Base-by-base conservation (phyloP, 2,113 vertebrate genomes). In the Prolemur simus region DNA sequence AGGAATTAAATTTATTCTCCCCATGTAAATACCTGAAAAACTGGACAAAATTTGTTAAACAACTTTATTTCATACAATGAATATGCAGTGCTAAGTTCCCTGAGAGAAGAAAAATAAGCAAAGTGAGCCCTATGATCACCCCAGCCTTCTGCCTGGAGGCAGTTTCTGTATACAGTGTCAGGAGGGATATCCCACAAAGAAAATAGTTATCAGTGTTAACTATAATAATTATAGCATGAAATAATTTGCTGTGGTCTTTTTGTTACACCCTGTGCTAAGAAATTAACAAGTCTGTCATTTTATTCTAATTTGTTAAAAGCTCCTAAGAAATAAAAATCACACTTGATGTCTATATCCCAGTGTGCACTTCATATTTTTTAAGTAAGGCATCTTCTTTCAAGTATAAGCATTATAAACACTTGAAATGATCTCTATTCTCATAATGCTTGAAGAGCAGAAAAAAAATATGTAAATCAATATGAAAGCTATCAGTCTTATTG, bases 191-290 rank as follows among this genome's bases (percentile, higher is more conserved):
- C 25, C n/a, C 25, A 39, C 37, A 23, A 4, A 5, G 66, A 73
- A 86, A n/a, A 69, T 54, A 66, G 56, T 23, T 47, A 73, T 14
- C n/a, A 42, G 25, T 27, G 39, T 27, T 49, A 88, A 68, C 45
- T 34, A 54, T 63, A 69, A 37, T 89, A 84, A 92, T 88, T 77
- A 69, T 13, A 88, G 52, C 42, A 84, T 89, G 49, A 96, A 84
- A 77, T 60, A 74, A 78, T 82, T 87, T 81, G 81, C 56, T 87
- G 6, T 45, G 21, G 45, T 87, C n/a, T 87, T 47, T 66, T 23
- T 87, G 23, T 87, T 66, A 82, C 5, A 74, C 6, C 13, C 20
- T 56, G 7, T 69, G 73, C 85, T 42, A 69, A 60, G 56, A 78
- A 87, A 42, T 58, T 60, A 84, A 84, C 42, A 69, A 69, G n/a